Percentiles rank a stretch among this genome's conserved stretches.
Evolutionary conservation across 2,888 invertebrate species (phyloP).

Genomic region (Ametastegia equiseti): DNA sequence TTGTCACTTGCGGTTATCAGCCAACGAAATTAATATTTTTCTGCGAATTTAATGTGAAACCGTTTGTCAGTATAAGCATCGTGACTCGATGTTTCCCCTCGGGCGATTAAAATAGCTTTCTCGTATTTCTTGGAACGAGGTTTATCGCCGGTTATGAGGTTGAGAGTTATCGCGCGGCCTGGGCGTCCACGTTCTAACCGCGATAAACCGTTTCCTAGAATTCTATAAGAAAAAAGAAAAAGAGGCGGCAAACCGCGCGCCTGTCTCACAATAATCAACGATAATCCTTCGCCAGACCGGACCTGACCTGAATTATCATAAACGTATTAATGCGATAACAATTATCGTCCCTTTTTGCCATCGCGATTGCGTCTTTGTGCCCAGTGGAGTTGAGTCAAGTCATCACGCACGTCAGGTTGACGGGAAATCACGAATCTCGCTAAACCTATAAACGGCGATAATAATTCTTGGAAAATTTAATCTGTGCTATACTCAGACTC

Average conservation of each 20-base stretch:
- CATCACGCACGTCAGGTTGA: no score
- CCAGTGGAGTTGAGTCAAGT: no score
- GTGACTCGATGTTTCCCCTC: background rate
- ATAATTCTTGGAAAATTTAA: no score
- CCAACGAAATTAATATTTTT: no score
- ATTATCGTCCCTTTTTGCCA: no score
- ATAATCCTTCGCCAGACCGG: background rate
- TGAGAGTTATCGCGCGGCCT: conserved; percentile 21
- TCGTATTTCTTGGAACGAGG: conserved; percentile 18
- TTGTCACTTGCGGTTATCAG: no score
- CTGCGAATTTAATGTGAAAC: background rate
- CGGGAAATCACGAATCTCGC: no score
- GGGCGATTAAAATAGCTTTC: background rate
- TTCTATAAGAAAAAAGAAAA: background rate
- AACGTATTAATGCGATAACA: background rate
- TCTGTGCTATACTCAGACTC: no score
- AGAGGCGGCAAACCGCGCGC: background rate
- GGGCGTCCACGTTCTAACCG: conserved; percentile 31
- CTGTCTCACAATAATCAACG: conserved; percentile 15
- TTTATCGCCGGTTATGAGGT: conserved; percentile 5
- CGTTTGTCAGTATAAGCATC: background rate
- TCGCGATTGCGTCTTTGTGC: no score
- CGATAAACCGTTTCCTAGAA: conserved; percentile 21
- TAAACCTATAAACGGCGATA: no score
- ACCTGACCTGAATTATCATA: background rate